These are phyloP conservation scores for Muscicapa adusta DNA, from an alignment of 2,113 vertebrate genomes.

Conservation along the genomic window DNA sequence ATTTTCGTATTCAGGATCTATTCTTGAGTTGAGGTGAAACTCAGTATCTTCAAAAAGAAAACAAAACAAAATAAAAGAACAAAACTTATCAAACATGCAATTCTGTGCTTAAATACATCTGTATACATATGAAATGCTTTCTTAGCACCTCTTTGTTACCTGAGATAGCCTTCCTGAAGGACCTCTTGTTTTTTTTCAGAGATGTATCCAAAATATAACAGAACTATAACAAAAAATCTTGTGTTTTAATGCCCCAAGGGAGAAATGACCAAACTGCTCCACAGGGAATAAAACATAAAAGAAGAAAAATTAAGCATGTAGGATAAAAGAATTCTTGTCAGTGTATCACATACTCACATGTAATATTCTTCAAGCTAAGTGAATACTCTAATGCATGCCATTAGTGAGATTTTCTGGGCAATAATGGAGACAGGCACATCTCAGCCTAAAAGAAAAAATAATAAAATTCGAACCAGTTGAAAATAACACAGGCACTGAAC, in stretches of 20 bases:
- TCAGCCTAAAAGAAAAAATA: background rate
- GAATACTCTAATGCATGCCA: background rate
- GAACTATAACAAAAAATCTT: background rate
- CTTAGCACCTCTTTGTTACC: background rate
- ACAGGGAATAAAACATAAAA: background rate
- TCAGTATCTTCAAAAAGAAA: background rate
- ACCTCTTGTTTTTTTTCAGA: background rate
- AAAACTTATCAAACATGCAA: background rate
- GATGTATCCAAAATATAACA: background rate
- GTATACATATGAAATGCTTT: fast-evolving
- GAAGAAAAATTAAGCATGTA: background rate
- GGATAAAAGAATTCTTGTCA: background rate
- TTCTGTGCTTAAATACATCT: background rate
- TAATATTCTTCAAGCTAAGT: background rate
- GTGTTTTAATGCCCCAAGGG: background rate
- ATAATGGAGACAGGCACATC: background rate
- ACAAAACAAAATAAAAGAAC: background rate
- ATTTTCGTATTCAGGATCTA: background rate
- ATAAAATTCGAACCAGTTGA: background rate
- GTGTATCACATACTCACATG: background rate
- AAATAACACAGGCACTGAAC: background rate
- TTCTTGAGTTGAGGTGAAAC: background rate
- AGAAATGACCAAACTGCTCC: background rate
- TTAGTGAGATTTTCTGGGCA: background rate
- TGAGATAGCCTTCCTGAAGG: background rate